Evolutionary conservation across 2,797 vertebrate genomes (phyloP), one percentile per base, ranked within the genome.

Genomic region (Tragopan temminckii): DNA sequence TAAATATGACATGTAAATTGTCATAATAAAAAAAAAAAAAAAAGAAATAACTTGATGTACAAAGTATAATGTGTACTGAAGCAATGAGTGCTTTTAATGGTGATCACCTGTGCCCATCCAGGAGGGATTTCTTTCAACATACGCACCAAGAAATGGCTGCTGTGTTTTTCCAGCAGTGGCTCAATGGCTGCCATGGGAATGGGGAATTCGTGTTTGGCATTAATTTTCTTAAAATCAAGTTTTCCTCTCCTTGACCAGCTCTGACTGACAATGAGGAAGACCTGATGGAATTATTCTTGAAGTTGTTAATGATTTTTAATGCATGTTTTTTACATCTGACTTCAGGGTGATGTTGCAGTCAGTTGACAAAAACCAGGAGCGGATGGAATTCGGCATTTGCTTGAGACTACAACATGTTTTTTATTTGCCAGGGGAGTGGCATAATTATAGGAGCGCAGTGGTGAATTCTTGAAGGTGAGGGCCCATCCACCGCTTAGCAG

Each of bases 1-100:
- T 98, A 97, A 98, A 98, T 98, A 98, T 98, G 96, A 98, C 98
- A 99, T 99, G 99, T 99, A 98, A 98, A 98, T 99, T 99, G 98
- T 99, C 98, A 99, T 99, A 99, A 99, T 99, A 99, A 99, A 99
- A 98, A 95, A 94, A 52, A 52, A 50, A 93, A 89, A 88, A 84
- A 81, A 81, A 97, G 96, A 98, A 98, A 97, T 97, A 97, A 97
- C 85, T 93, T 11, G 27, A 96, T 71, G 95, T 97, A 97, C 90
- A 70, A 97, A 95, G 94, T 85, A 97, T 93, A 92, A 55, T 96
- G 85, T 97, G 92, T 98, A 31, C 94, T 84, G 82, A 67, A 96
- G 80, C 33, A 72, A 48, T 9, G 82, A 90, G 81, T 63, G 71
- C 53, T 89, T 96, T 55, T 66, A 66, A 46, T 20, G 36, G 45